These are phyloP conservation scores for Petrocephalus sullivani DNA, from an alignment of 2,797 vertebrate genomes.

Conservation along the genomic window DNA sequence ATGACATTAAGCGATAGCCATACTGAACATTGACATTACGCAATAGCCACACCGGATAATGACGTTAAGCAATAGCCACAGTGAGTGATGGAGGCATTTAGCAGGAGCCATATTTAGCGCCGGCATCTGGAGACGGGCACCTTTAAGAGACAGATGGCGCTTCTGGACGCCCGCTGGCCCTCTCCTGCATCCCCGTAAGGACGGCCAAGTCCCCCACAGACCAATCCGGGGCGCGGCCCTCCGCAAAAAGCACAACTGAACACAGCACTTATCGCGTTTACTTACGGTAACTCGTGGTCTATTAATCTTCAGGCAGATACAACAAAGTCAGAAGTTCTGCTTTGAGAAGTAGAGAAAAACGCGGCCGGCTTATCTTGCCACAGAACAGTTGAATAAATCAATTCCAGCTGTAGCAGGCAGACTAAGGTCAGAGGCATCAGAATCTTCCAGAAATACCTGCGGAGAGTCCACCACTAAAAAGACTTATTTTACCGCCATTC, in stretches of 20 bases:
- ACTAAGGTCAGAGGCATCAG: constrained; percentile 13
- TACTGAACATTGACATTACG: not conserved
- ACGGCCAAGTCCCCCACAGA: not conserved
- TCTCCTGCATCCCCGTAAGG: not conserved
- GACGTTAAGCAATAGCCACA: not conserved
- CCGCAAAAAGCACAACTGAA: not conserved
- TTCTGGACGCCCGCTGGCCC: not conserved
- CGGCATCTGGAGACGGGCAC: not conserved
- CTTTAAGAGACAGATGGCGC: not conserved
- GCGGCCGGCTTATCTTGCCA: not conserved
- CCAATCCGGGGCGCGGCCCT: not conserved
- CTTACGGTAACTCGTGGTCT: not conserved
- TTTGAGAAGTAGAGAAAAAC: constrained; percentile 4
- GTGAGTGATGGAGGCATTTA: not conserved
- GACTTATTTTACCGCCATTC: not conserved
- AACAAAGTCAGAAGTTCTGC: not conserved
- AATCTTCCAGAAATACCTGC: constrained; percentile 13
- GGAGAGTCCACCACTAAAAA: not conserved
- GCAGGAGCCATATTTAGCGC: not conserved
- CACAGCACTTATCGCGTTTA: not conserved
- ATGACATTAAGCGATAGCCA: not conserved
- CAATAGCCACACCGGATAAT: too few relatives aligned
- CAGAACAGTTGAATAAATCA: constrained; percentile 16
- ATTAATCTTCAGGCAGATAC: not conserved
- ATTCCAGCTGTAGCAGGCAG: constrained; percentile 3